Base-by-base conservation (phyloP, 2,113 vertebrate genomes). In the Silurus asotus region DNA sequence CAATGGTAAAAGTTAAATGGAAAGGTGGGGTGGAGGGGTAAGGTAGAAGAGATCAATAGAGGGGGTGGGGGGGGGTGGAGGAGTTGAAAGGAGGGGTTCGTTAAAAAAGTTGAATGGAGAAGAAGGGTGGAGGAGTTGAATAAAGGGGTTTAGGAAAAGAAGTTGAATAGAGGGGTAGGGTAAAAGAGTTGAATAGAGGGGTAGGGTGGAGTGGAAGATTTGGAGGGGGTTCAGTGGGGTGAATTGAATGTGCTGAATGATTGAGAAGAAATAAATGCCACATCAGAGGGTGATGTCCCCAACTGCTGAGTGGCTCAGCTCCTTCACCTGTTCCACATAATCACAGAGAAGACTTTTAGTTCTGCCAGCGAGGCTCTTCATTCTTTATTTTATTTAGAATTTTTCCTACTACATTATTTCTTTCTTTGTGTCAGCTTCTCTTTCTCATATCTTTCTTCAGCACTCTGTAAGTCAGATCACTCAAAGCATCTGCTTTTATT, bases 381-480 rank as follows among this genome's bases (percentile, higher is more conserved):
- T 23, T 55, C 74, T 77, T 10, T 55, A 53, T 13, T 55, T 55
- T 25, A 55, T 58, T 79, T 79, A 19, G 10, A 0, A 25, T 15
- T 67, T 67, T 4, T 10, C 23, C 37, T 72, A 15, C 67, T 3
- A 45, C 8, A 55, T 80, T 37, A 28, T 79, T 45, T 61, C 77
- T 15, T 45, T 49, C 56, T 45, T 14, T 19, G 20, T 15, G 79
- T 61, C 17, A 61, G 17, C 20, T 64, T 64, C 45, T 6, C 19
- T 81, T 51, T 48, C 45, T 74, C 4, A 72, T 49, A 74, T 74
- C 19, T 49, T 8, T 62, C 55, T 48, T 9, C 78, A 62, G 25
- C 56, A 61, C 28, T 61, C 37, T n/a, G 55, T 48, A 62, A 81
- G n/a, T 49, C 62, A 17, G 23, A 82, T 82, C 80, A 82, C 61